Evolutionary conservation across 2,888 invertebrate species (phyloP), one percentile per base, ranked within the genome.

Genomic region (Eupithecia exiguata): DNA sequence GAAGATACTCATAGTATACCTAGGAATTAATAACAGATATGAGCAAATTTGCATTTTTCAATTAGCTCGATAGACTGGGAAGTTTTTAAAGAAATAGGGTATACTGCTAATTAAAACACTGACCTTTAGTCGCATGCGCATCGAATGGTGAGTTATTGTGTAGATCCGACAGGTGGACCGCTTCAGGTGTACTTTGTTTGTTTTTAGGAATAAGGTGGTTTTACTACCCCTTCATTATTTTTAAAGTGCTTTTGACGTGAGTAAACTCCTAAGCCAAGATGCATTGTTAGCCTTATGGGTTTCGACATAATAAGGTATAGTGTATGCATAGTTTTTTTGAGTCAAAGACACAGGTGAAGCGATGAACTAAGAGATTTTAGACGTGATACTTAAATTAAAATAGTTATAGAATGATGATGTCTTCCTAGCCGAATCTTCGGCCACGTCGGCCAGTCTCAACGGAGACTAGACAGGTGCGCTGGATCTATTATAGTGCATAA

Each of bases 91-190:
- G 58, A 58, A 69, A 66, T 46, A 38, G 62, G 70, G 21, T 58
- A 74, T 79, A 81, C 86, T 86, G 82, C 73, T 85, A 86, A 87
- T 84, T 80, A 80, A 80, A 58, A 68, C 74, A 78, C 81, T 89
- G 88, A 88, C 88, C 88, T 89, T 88, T 87, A 16, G 82, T 81
- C 78, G 80, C 74, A 75, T 75, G 70, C 71, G 80, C 82, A 81
- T 80, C 70, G 75, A 74, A 76, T 78, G 78, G 82, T 87, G 87
- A 88, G 86, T 84, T 88, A 88, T 86, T 83, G 88, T 81, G 81
- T 67, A 46, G 75, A 69, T 79, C 74, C 74, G 84, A 86, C 88
- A 89, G 88, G 82, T 88, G 88, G n/a, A 68, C 74, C 61, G 38
- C 30, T 71, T 78, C 82, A 84, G 83, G 80, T 82, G 78, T 38